Evolutionary conservation across 1,140 invertebrate species (phyloP).

Genomic region (Euglossa dilemma): DNA sequence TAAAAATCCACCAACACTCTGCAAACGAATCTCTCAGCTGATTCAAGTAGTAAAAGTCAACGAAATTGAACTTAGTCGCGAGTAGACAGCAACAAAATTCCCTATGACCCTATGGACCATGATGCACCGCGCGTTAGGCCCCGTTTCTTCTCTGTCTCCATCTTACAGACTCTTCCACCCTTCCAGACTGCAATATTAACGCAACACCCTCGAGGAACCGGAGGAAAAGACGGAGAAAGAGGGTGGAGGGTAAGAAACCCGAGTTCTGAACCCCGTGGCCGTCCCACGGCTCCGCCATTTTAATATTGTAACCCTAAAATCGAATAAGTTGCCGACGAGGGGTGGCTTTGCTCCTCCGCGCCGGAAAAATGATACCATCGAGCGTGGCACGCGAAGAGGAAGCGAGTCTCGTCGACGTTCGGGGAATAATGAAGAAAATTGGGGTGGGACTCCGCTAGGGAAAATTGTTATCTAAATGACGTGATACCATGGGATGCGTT

Average conservation of each 20-base stretch:
- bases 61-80: neutral
- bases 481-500: neutral
- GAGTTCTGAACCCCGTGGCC: neutral
- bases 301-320: slow-evolving; percentile 57
- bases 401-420: neutral
- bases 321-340: slow-evolving; percentile 34
- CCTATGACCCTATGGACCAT: neutral
- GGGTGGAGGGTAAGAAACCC: neutral
- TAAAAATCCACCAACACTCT: neutral
- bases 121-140: neutral
- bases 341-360: neutral
- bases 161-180: neutral
- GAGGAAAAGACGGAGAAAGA: neutral
- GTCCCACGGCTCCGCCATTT: slow-evolving; percentile 31
- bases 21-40: neutral
- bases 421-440: neutral
- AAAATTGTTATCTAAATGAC: neutral
- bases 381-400: neutral
- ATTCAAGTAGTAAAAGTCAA: slow-evolving; percentile 27
- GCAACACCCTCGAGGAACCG: slow-evolving; percentile 24
- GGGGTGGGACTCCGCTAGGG: neutral
- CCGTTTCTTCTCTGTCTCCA: neutral
- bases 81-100: slow-evolving; percentile 13
- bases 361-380: slow-evolving; percentile 7
- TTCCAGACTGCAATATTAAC: slow-evolving; percentile 43